Conservation (phyloP, 2,113 vertebrate species). For the Grus americana region DNA sequence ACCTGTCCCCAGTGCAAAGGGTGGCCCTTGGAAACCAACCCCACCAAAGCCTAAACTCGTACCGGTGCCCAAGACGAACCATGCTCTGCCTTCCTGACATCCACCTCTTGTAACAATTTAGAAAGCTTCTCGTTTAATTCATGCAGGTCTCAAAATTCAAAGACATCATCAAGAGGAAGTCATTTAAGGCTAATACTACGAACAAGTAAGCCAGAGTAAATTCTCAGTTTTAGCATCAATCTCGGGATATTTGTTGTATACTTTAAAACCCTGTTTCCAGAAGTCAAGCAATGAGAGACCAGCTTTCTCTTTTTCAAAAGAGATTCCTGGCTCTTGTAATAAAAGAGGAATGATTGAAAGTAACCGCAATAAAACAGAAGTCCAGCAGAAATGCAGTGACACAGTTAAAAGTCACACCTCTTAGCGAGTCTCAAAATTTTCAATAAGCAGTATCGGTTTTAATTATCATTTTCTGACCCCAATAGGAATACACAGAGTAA, state of each 20-base stretch:
- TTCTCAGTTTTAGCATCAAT: neutral
- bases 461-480: neutral
- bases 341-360: neutral
- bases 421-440: neutral
- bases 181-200: neutral
- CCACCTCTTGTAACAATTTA: neutral
- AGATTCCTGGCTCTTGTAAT: neutral
- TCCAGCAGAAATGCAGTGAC: neutral
- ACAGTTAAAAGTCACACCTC: neutral
- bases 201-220: neutral
- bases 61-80: neutral
- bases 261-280: neutral
- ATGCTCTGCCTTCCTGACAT: rapidly evolving
- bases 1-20: neutral
- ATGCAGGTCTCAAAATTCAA: neutral
- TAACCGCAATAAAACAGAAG: neutral
- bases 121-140: neutral
- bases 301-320: neutral
- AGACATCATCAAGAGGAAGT: neutral
- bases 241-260: neutral
- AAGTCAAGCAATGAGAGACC: neutral
- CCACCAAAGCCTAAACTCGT: neutral
- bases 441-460: neutral
- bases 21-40: neutral
- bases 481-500: neutral